phyloP scores from a whole-genome alignment of 2,888 invertebrate species.

The Amitus sp. region DNA sequence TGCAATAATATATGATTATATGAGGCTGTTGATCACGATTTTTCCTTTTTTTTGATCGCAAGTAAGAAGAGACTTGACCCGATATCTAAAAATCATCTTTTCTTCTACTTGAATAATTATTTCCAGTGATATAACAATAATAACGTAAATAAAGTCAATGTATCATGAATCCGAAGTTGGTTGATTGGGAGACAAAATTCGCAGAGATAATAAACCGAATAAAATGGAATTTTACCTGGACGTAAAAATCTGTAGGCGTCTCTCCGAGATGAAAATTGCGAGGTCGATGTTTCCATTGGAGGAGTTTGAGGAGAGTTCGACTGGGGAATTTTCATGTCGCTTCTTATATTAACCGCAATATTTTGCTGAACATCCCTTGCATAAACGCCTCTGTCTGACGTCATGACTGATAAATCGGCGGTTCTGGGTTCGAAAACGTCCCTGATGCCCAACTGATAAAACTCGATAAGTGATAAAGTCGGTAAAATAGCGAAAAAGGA shows the following conservation, averaged over 20 bases:
- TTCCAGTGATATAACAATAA: too few relatives aligned
- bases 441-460: constrained; percentile 76
- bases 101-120: too few relatives aligned
- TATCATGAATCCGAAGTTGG: too few relatives aligned
- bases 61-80: too few relatives aligned
- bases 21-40: too few relatives aligned
- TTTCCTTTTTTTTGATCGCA: too few relatives aligned
- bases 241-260: constrained; percentile 50
- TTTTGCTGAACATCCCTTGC: constrained; percentile 87
- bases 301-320: constrained; percentile 50
- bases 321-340: constrained; percentile 73
- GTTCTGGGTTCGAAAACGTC: constrained; percentile 84
- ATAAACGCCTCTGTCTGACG: constrained; percentile 79
- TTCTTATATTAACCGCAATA: constrained; percentile 83
- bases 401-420: constrained; percentile 83
- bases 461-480: neutral
- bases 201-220: too few relatives aligned
- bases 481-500: constrained; percentile 1
- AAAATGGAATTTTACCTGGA: constrained; percentile 30
- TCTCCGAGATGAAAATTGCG: constrained; percentile 41
- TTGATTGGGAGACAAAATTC: neutral
- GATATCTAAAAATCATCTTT: too few relatives aligned
- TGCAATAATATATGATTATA: too few relatives aligned
- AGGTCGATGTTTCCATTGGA: constrained; percentile 12
- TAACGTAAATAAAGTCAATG: too few relatives aligned